A percentile compares a stretch with the other conserved stretches of the same genome.
These are phyloP conservation scores for Drosophila quinaria DNA, from an alignment of 2,888 invertebrate genomes.

Conservation along the genomic window DNA sequence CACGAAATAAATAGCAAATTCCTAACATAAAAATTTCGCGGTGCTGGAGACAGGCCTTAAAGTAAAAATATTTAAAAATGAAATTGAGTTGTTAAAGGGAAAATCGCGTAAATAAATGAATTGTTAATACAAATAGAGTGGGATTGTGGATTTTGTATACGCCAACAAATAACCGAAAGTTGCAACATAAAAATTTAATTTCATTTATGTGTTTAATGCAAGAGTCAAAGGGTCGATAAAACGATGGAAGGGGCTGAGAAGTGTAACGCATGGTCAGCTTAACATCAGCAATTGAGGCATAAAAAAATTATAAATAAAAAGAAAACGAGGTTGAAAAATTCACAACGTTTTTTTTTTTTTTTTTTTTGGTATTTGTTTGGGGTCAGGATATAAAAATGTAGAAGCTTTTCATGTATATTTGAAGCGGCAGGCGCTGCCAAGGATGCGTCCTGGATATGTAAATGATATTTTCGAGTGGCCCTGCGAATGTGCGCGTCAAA, in stretches of 20 bases:
- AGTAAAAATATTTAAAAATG: not conserved
- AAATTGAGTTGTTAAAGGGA: slow-evolving; percentile 9
- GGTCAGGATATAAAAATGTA: slow-evolving; percentile 58
- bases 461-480: slow-evolving; percentile 79
- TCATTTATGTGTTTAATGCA: slow-evolving; percentile 45
- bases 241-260: not conserved
- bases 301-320: slow-evolving; percentile 13
- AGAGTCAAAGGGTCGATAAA: slow-evolving; percentile 62
- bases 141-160: not conserved
- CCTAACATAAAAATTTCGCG: no score
- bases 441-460: slow-evolving; percentile 70
- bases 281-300: slow-evolving; percentile 30
- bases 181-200: slow-evolving; percentile 59
- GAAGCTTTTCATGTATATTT: slow-evolving; percentile 62
- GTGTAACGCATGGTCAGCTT: slow-evolving; percentile 27
- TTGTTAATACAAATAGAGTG: slow-evolving; percentile 18
- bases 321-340: slow-evolving; percentile 30
- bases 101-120: slow-evolving; percentile 40
- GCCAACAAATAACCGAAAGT: slow-evolving; percentile 26
- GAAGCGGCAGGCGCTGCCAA: slow-evolving; percentile 40
- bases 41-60: no score
- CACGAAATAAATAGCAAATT: no score
- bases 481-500: slow-evolving; percentile 60
- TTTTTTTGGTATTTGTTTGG: not conserved
- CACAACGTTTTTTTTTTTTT: not conserved